phyloP scores from a whole-genome alignment of 2,888 invertebrate genomes.

The Plebejus argus region DNA sequence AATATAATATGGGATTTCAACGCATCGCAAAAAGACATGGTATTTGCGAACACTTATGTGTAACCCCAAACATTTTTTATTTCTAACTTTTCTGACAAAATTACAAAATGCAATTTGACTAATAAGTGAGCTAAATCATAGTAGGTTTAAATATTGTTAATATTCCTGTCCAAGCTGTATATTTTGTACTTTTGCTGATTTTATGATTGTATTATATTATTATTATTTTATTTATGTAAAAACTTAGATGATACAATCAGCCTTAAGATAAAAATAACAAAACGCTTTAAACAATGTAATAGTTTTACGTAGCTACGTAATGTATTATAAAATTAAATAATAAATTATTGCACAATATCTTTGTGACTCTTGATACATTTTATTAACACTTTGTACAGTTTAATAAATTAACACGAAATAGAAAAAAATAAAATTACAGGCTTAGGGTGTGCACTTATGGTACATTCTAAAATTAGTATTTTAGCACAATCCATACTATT shows the following conservation, averaged over 20 bases:
- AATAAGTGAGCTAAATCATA: not conserved
- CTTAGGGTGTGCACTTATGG: too few species aligned
- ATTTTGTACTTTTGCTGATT: not conserved
- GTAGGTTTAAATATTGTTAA: too few species aligned
- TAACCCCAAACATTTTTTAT: too few species aligned
- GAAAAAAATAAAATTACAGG: not conserved
- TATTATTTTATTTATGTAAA: not conserved
- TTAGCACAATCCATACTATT: too few species aligned
- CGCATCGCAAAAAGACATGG: too few species aligned
- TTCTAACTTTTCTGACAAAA: too few species aligned
- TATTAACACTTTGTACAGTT: not conserved
- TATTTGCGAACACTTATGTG: too few species aligned
- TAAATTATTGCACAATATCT: constrained; percentile 14
- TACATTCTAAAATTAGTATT: too few species aligned
- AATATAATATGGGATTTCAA: too few species aligned
- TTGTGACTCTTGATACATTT: not conserved
- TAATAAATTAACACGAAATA: not conserved
- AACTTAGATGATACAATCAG: not conserved
- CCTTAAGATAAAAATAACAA: constrained; percentile 34
- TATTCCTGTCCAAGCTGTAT: too few species aligned
- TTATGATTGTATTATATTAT: not conserved
- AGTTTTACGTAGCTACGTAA: not conserved
- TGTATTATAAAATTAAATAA: constrained; percentile 17
- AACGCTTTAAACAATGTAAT: constrained; percentile 18
- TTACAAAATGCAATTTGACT: too few species aligned